phyloP scores from a whole-genome alignment of 1,140 invertebrate genomes.

The Cotesia glomerata region DNA sequence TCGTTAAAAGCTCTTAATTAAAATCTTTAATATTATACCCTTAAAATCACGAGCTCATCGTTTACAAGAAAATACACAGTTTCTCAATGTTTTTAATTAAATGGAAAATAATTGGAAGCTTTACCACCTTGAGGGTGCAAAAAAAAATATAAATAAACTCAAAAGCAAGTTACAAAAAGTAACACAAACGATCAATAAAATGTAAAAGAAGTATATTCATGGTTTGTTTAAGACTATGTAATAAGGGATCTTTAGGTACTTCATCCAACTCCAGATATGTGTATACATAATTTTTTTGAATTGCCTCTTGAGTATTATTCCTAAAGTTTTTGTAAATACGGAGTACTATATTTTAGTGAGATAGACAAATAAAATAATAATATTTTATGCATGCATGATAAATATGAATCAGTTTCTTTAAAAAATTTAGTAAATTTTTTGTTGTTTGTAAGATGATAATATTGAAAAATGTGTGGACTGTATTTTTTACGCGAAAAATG shows the following conservation, averaged over 20 bases:
- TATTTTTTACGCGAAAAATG: too few relatives aligned
- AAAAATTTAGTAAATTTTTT: too few relatives aligned
- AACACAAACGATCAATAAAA: not conserved
- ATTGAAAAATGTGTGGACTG: too few relatives aligned
- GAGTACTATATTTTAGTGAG: too few relatives aligned
- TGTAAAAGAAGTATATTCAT: not conserved
- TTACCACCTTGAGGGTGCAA: not conserved
- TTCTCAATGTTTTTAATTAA: conserved; percentile 2
- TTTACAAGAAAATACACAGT: not conserved
- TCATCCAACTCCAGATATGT: conserved; percentile 46
- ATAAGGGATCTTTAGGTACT: conserved; percentile 47
- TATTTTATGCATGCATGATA: too few relatives aligned
- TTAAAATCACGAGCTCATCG: not conserved
- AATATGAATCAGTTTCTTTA: too few relatives aligned
- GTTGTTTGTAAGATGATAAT: too few relatives aligned
- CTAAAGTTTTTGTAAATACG: conserved; percentile 30
- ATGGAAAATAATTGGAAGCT: conserved; percentile 14
- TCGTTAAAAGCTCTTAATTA: conserved; percentile 13
- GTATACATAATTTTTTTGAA: conserved; percentile 55
- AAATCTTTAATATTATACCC: not conserved
- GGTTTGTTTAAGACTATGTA: not conserved
- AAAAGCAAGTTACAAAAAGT: not conserved
- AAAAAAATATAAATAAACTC: not conserved
- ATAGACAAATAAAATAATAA: too few relatives aligned
- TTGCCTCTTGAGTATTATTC: conserved; percentile 48